A percentile compares a stretch with the other conserved stretches of the same genome.
Evolutionary conservation across 2,888 invertebrate species (phyloP).

Genomic region (Herminia tarsipennalis): DNA sequence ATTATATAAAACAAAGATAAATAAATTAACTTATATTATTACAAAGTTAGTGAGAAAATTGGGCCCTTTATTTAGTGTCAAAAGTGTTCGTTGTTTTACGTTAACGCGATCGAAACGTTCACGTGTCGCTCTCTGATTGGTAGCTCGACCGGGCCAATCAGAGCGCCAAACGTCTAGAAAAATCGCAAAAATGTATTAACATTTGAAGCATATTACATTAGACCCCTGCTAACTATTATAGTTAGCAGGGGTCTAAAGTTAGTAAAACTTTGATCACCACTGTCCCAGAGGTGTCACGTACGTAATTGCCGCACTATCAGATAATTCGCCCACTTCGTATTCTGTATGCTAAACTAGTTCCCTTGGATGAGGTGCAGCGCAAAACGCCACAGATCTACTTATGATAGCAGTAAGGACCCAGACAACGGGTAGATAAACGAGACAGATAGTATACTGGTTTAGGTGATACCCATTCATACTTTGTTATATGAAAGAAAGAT

Average conservation of each 20-base stretch:
- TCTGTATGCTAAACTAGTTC: conserved; percentile 78
- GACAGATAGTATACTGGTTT: conserved; percentile 56
- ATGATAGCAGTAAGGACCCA: conserved; percentile 61
- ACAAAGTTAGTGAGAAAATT: no score
- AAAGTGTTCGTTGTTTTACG: no score
- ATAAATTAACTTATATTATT: no score
- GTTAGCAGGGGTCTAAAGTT: no score
- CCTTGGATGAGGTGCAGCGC: conserved; percentile 64
- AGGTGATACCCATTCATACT: conserved; percentile 63
- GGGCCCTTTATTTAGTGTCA: no score
- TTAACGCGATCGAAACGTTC: no score
- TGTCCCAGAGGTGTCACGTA: conserved; percentile 77
- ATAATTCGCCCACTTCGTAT: conserved; percentile 71
- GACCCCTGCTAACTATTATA: not conserved
- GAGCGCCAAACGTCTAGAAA: no score
- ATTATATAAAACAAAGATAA: no score
- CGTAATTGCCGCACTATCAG: conserved; percentile 78
- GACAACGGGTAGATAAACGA: conserved; percentile 65
- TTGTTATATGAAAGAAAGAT: not conserved
- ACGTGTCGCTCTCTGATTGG: no score
- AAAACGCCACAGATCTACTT: conserved; percentile 58
- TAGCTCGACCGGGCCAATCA: no score
- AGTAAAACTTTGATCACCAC: conserved; percentile 10
- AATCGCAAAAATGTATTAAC: no score
- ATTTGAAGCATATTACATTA: not conserved